A percentile compares a stretch with the other conserved stretches of the same genome.
Evolutionary conservation across 1,140 invertebrate genomes (phyloP).

Genomic region (Triops cancriformis): DNA sequence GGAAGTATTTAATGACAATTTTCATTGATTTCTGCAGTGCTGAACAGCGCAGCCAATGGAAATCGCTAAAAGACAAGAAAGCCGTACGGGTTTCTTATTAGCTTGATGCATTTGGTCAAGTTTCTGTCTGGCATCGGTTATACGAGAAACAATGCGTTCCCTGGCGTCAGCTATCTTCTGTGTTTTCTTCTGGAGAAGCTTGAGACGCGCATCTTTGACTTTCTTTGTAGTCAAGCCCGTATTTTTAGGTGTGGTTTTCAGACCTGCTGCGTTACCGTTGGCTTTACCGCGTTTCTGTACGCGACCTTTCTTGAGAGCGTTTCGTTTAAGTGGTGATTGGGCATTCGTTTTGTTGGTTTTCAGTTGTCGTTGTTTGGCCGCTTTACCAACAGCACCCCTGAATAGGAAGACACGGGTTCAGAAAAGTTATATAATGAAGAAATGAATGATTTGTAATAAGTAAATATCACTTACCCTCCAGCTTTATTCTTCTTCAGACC

Average conservation of each 20-base stretch:
- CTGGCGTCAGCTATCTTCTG: constrained; percentile 55
- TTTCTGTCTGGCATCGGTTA: constrained; percentile 53
- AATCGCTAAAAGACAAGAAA: neutral
- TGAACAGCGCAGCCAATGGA: neutral
- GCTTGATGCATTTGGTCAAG: constrained; percentile 44
- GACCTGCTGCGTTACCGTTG: constrained; percentile 17
- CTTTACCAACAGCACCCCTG: constrained; percentile 11
- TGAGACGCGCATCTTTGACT: constrained; percentile 55
- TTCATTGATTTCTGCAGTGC: neutral
- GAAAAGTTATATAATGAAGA: constrained; percentile 14
- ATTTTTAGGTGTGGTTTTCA: neutral
- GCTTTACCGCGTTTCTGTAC: neutral
- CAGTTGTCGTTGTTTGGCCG: neutral
- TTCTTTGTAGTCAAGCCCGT: neutral
- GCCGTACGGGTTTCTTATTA: constrained; percentile 4
- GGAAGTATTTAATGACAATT: neutral
- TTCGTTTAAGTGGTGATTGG: neutral
- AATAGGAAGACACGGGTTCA: no score
- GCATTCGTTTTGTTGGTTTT: neutral
- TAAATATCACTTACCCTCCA: neutral
- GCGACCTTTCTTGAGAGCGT: constrained; percentile 13
- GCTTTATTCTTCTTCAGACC: constrained; percentile 14
- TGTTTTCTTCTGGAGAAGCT: constrained; percentile 58
- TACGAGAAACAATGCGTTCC: constrained; percentile 56
- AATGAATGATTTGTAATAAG: neutral